Base-by-base conservation (phyloP, 2,113 vertebrate species). In the Nannobrachium achirus region DNA sequence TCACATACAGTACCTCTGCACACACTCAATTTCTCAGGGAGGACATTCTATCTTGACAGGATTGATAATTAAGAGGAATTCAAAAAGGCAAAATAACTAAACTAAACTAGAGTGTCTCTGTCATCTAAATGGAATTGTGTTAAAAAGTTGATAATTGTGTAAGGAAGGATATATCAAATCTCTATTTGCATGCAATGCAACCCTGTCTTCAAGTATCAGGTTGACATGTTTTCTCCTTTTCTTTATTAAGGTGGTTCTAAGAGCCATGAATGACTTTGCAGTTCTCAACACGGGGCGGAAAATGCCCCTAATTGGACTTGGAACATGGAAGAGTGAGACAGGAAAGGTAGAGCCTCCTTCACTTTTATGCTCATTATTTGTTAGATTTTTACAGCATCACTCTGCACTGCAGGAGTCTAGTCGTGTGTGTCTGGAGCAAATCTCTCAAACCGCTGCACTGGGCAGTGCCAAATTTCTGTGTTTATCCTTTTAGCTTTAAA, bases 271-370 rank as follows among this genome's bases (percentile, higher is more conserved):
- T 0, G 76, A 93, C 58, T 92, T 93, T 33, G 69, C 92, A 62
- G 83, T 90, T 25, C 93, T 99, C 69, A 89, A 92, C 85, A 97
- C 94, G 16, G 97, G 96, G 58, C 92, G 95, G 84, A 98, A 97
- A 90, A 96, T 99, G 92, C 98, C 97, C 56, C 92, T 97, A 0
- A 67, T 99, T 63, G 97, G 98, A 71, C 88, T 99, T 74, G 97
- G 97, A 62, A 99, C 97, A 5, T 99, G 98, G 98, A 98, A 97
- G 80, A 99, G 96, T 82, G 93, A 96, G 6, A 88, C 92, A 72
- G 97, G 96, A 69, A 93, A 96, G 92, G 97, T 99, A 87, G 86
- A 80, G 25, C 2, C 25, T 87, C 88, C 40, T 48, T 42, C 38
- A 39, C 7, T 19, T 52, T 1, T 6, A 8, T 16, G 6, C 6